Percentiles rank a stretch among this genome's conserved stretches.
These are phyloP conservation scores for Lagorchestes hirsutus DNA, from an alignment of 2,797 vertebrate genomes.

Conservation along the genomic window DNA sequence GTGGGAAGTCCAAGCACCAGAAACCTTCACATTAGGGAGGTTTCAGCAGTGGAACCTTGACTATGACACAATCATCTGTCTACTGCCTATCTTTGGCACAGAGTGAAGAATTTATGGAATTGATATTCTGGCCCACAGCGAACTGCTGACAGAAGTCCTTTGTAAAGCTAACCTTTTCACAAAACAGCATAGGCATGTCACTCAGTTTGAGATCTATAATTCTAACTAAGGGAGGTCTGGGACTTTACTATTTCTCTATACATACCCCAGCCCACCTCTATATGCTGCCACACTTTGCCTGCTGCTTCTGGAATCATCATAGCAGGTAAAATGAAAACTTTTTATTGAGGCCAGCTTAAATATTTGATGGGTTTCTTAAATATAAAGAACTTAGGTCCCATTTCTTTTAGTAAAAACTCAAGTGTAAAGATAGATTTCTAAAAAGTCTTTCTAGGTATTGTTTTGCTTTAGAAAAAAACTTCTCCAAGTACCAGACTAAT, in stretches of 20 bases:
- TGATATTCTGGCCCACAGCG: background rate
- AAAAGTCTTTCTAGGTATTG: constrained; percentile 28
- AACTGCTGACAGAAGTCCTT: background rate
- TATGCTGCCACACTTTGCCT: background rate
- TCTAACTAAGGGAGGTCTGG: background rate
- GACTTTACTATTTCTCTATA: background rate
- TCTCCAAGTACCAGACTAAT: background rate
- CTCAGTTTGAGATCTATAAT: background rate
- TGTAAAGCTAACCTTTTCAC: background rate
- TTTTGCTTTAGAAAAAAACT: background rate
- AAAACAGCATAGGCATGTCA: background rate
- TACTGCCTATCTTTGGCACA: background rate
- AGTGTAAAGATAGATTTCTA: background rate
- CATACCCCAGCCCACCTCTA: background rate
- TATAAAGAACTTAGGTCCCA: constrained; percentile 10
- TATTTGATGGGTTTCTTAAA: background rate
- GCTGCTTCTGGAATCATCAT: background rate
- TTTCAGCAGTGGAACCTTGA: background rate
- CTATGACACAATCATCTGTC: constrained; percentile 2
- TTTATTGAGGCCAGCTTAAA: constrained; percentile 5
- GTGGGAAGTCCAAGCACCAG: background rate
- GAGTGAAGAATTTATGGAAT: constrained; percentile 30
- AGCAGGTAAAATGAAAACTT: constrained; percentile 9
- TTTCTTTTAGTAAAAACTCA: constrained; percentile 8
- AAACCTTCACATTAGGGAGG: background rate